A percentile compares a stretch with the other conserved stretches of the same genome.
These are phyloP conservation scores for Taxidea taxus DNA, from an alignment of 2,113 vertebrate species.

Conservation along the genomic window DNA sequence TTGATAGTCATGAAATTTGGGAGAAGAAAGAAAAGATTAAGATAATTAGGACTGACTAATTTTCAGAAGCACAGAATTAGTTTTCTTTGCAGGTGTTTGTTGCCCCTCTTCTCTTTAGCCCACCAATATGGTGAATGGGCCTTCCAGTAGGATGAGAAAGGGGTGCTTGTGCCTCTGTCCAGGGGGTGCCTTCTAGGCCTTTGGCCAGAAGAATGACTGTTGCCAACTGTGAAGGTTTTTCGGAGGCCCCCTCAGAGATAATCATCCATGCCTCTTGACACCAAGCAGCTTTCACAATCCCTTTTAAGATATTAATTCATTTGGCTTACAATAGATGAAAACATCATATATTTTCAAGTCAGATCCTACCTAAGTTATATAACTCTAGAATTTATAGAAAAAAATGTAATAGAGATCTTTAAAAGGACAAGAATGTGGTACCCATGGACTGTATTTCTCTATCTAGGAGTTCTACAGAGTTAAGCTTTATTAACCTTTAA, in stretches of 20 bases:
- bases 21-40: background rate
- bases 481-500: conserved; percentile 30
- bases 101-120: background rate
- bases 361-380: background rate
- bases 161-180: background rate
- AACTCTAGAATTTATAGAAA: background rate
- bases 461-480: background rate
- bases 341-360: background rate
- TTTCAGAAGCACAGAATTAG: background rate
- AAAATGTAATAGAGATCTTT: background rate
- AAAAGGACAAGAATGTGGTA: background rate
- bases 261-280: background rate
- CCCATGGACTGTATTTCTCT: background rate
- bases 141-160: background rate
- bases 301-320: background rate
- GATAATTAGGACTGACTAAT: background rate
- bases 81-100: background rate
- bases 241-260: background rate
- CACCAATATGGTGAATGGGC: background rate
- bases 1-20: background rate
- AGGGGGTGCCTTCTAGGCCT: background rate
- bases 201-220: background rate
- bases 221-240: background rate
- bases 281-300: background rate
- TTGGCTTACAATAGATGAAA: background rate